Evolutionary conservation across 2,888 invertebrate species (phyloP), one percentile per base, ranked within the genome.

Genomic region (Pristionchus arcanus): DNA sequence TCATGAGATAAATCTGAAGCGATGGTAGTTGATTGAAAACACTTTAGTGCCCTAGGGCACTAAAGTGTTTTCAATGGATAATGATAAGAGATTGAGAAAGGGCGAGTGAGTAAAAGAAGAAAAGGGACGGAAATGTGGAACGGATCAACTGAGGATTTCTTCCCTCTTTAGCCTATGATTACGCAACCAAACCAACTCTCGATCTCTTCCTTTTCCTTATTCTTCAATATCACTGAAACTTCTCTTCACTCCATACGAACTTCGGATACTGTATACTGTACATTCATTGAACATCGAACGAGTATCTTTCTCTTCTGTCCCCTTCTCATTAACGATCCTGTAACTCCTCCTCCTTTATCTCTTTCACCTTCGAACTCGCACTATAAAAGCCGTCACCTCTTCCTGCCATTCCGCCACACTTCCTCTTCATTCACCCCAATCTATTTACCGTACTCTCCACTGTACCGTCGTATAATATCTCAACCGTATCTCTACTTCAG

Each of bases 121-220:
- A 21, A 81, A 81, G 59, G 84, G 59, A 84, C 84, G 59, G 49
- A 84, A 84, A 55, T 59, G 84, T 84, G 84, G 84, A 84, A 84
- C 84, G 84, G 84, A 84, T 84, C 37, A 59, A 13, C 49, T 37
- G 37, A 74, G 74, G 81, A 81, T 49, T 28, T 53, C 81, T 53
- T 31, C 28, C 42, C 28, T 53, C 49, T 49, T 49, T 81, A 81
- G 53, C 81, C 81, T 81, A 81, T 81, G 81, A 81, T 84, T 63
- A 55, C 84, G 59, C 84, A 84, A 59, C 59, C n/a, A 49, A 28
- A 28, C 25, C 83, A 42, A 49, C 84, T 84, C 84, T 81, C 81
- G 81, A 81, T 81, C 59, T 59, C 84, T 25, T 59, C 84, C 84
- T 59, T 28, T 31, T 34, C 59, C 84, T 84, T 34, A 11, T 59